Conservation (phyloP, 2,888 invertebrate genomes). For the Tachina grossa region DNA sequence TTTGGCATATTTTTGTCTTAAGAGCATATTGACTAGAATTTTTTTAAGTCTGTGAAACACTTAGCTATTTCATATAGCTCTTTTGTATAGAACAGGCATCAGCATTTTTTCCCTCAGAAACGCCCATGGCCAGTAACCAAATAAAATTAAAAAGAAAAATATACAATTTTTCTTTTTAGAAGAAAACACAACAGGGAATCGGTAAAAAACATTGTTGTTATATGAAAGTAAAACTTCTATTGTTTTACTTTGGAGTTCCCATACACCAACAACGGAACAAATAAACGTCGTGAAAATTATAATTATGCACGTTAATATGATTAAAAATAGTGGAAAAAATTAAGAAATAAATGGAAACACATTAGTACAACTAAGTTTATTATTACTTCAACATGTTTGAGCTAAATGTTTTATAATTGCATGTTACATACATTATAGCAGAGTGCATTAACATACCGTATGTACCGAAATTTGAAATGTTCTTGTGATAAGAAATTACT, state of each 20-base stretch:
- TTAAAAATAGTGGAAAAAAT: slow-evolving; percentile 30
- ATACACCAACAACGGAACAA: slow-evolving; percentile 23
- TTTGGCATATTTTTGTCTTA: no score
- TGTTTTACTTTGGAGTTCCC: slow-evolving; percentile 52
- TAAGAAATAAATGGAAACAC: slow-evolving; percentile 24
- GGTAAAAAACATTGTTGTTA: slow-evolving; percentile 10
- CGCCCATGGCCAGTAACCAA: slow-evolving; percentile 9
- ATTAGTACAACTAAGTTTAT: slow-evolving; percentile 40
- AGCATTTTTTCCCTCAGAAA: not conserved
- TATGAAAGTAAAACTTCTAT: slow-evolving; percentile 69
- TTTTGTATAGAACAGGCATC: not conserved
- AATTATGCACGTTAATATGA: slow-evolving; percentile 53
- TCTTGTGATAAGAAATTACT: not conserved
- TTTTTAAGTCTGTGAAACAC: no score
- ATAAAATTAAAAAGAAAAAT: slow-evolving; percentile 11
- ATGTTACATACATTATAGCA: slow-evolving; percentile 30
- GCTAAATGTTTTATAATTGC: slow-evolving; percentile 55
- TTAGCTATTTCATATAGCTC: no score
- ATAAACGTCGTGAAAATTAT: slow-evolving; percentile 30
- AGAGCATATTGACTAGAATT: no score
- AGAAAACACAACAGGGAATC: slow-evolving; percentile 11
- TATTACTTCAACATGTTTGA: slow-evolving; percentile 31
- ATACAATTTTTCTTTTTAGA: slow-evolving; percentile 31
- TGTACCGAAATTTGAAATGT: not conserved
- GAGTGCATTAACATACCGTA: not conserved